Evolutionary conservation across 2,113 vertebrate genomes (phyloP), one percentile per base, ranked within the genome.

Genomic region (Tragelaphus scriptus): DNA sequence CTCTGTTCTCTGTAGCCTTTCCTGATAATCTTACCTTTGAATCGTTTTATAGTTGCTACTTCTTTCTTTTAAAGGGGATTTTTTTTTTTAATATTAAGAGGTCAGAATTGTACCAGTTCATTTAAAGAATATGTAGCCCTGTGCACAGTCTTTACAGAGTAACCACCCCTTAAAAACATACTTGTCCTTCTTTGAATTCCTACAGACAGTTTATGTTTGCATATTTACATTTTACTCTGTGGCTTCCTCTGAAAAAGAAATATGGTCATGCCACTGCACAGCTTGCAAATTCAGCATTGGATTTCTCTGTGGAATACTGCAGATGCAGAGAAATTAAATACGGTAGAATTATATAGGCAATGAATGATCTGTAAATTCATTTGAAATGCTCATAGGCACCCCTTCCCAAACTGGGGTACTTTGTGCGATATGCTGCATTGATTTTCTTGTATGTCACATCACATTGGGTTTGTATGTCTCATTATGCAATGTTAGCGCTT

Each of bases 401-500:
- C 59, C 51, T 61, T 97, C 97, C 98, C 98, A 98, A 98, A 98
- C 95, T 55, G 95, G 90, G 90, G 63, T 97, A 93, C 95, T 98
- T 99, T 98, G 98, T 84, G 96, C 96, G 98, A 98, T 97, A 98
- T 90, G 98, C 97, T 98, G 98, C 98, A 98, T 98, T 98, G 97
- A 98, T 98, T 99, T 98, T 98, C 98, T 98, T 98, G 98, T 99
- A 98, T 97, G 98, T 98, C 98, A 98, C 98, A 98, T 99, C 98
- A 98, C 96, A 98, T 89, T 98, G 88, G 59, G 97, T 98, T 97
- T 98, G 98, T 98, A 95, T 98, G 97, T 99, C 98, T 99, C 98
- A 99, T 99, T 99, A 98, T 96, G 85, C 49, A 89, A 55, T 98
- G 98, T 98, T 99, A 99, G 98, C 98, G 97, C 98, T 98, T 99